Conservation (phyloP, 1,140 invertebrate species). For the Drosophila ohnishii region DNA sequence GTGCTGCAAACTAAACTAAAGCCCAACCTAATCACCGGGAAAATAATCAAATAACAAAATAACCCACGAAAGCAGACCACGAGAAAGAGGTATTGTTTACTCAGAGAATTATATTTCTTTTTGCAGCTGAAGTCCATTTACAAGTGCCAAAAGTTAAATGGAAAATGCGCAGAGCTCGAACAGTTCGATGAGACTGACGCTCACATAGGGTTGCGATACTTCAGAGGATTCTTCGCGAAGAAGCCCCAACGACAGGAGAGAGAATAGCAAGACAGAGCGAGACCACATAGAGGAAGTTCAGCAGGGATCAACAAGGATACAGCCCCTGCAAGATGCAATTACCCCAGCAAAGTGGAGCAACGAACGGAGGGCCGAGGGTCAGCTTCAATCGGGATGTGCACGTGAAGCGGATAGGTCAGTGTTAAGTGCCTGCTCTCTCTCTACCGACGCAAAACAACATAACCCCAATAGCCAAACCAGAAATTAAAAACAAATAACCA, state of each 20-base stretch:
- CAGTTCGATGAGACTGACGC: conserved; percentile 53
- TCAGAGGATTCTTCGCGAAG: conserved; percentile 17
- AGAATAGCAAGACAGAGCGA: conserved; percentile 45
- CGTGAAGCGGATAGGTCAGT: conserved; percentile 93
- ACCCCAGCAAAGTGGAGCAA: conserved; percentile 25
- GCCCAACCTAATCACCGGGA: conserved; percentile 32
- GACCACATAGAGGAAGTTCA: conserved; percentile 4
- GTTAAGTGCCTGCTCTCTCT: conserved; percentile 35
- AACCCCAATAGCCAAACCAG: conserved; percentile 53
- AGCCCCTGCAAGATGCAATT: conserved; percentile 20
- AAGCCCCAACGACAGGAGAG: conserved; percentile 45
- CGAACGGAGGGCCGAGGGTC: conserved; percentile 87
- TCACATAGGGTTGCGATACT: conserved; percentile 50
- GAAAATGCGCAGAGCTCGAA: conserved; percentile 47
- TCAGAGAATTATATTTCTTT: conserved; percentile 57
- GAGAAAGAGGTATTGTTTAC: conserved; percentile 24
- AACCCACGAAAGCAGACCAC: conserved; percentile 25
- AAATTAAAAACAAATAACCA: conserved; percentile 51
- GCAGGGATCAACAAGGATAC: conserved; percentile 24
- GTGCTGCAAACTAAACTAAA: conserved; percentile 41
- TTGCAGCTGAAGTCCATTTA: conserved; percentile 53
- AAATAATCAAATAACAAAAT: conserved; percentile 54
- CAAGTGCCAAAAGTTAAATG: conserved; percentile 33
- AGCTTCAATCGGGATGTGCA: conserved; percentile 95
- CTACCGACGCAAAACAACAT: conserved; percentile 15